Evolutionary conservation across 92 coral and sea anemone species (phyloP), one percentile per base, ranked within the genome.

Genomic region (Phenganax subtilis): DNA sequence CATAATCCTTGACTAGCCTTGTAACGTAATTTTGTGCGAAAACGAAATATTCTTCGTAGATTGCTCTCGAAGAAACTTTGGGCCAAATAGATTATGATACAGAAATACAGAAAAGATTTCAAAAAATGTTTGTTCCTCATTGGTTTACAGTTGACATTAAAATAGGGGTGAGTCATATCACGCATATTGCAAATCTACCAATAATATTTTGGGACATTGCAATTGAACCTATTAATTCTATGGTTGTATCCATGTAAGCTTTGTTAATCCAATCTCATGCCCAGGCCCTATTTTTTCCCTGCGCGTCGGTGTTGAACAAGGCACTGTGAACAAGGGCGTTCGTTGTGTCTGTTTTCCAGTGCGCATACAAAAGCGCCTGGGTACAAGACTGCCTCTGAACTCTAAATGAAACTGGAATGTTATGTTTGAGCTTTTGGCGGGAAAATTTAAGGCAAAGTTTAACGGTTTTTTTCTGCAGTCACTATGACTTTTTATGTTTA

Each of bases 111-210:
- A 90, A 87, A 63, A 85, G 98, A 86, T 84, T 82, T 44, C 88
- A 86, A 69, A 86, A 80, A 77, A 83, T 93, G 74, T 91, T 74
- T 82, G 97, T 93, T 55, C 98, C 98, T 20, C 92, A 93, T 76
- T 93, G 98, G 98, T 93, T 93, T 82, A 90, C 93, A 56, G 92
- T 91, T 60, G 98, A 93, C 77, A 90, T 93, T 62, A 93, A 93
- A 74, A 93, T 96, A 62, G 98, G 98, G 76, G 97, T 93, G 71
- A 88, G 97, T 84, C 56, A 6, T 11, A 62, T 15, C 60, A 52
- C n/a, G 2, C 7, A 11, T 20, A 10, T 4, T 63, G 25, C 60
- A n/a, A 10, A 14, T 68, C 12, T 14, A 59, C 15, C 16, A 6
- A 59, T n/a, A 12, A 25, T 20, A 20, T 20, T 20, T 20, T 20